These are phyloP conservation scores for Heliconius hewitsoni DNA, from an alignment of 1,140 invertebrate species.

Conservation along the genomic window DNA sequence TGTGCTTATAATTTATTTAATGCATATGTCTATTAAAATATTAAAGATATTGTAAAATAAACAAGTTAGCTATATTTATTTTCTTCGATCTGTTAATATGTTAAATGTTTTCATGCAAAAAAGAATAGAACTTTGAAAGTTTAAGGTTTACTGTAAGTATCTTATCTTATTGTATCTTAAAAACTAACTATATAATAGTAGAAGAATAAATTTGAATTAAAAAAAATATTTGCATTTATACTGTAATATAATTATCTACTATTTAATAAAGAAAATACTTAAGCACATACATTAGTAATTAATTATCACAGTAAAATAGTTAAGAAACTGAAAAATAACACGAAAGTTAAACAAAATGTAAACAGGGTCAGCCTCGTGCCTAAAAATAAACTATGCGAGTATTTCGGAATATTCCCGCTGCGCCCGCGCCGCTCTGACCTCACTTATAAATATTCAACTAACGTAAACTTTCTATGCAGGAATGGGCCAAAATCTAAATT, in stretches of 20 bases:
- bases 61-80: no score
- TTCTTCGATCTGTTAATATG: no score
- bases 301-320: neutral
- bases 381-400: constrained; percentile 60
- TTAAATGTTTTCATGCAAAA: no score
- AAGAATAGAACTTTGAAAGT: no score
- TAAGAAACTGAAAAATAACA: constrained; percentile 52
- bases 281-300: neutral
- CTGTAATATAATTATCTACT: no score
- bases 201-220: no score
- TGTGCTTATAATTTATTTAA: neutral
- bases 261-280: neutral
- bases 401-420: constrained; percentile 68
- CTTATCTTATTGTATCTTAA: no score
- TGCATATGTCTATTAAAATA: neutral
- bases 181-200: no score
- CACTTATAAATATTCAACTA: constrained; percentile 50
- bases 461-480: neutral
- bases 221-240: no score
- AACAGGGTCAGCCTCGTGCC: constrained; percentile 69
- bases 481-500: neutral
- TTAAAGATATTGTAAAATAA: neutral
- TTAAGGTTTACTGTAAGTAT: no score
- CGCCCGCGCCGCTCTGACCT: constrained; percentile 40
- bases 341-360: constrained; percentile 47